Conservation (phyloP, 1,140 invertebrate species). For the Ericerus pela region DNA sequence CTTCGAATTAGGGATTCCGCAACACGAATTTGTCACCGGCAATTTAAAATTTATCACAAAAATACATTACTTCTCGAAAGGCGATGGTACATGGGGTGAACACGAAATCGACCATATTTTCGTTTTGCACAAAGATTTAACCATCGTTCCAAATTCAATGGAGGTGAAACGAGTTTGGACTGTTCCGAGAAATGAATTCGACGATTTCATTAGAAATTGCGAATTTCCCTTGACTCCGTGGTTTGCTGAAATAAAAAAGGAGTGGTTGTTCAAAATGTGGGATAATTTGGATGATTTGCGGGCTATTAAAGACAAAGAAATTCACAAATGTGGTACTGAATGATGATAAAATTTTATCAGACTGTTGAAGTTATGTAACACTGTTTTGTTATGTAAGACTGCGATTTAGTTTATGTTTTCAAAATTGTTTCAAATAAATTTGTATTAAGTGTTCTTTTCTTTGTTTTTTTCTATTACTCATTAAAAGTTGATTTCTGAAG, state of each 20-base stretch:
- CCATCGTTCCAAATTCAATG: conserved; percentile 67
- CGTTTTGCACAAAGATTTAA: conserved; percentile 64
- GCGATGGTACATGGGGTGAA: conserved; percentile 74
- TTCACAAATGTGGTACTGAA: neutral
- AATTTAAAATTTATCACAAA: conserved; percentile 72
- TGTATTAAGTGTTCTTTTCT: too few species aligned
- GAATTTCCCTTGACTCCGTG: conserved; percentile 73
- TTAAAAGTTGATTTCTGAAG: too few species aligned
- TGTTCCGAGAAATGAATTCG: conserved; percentile 51
- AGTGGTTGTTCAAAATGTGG: conserved; percentile 73
- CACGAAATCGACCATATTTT: conserved; percentile 94
- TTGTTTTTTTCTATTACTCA: too few species aligned
- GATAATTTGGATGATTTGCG: conserved; percentile 45
- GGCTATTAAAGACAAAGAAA: neutral
- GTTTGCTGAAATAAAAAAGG: conserved; percentile 73
- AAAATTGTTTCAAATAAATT: too few species aligned
- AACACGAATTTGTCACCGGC: conserved; percentile 36
- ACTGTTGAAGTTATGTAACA: too few species aligned
- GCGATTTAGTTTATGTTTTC: too few species aligned
- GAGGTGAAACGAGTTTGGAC: conserved; percentile 76
- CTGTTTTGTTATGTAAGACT: too few species aligned
- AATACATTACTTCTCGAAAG: conserved; percentile 69
- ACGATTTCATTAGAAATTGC: conserved; percentile 45
- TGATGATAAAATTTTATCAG: too few species aligned
- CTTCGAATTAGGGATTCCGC: conserved; percentile 59